Evolutionary conservation across 1,140 invertebrate species (phyloP).

Genomic region (Eurosta solidaginis): DNA sequence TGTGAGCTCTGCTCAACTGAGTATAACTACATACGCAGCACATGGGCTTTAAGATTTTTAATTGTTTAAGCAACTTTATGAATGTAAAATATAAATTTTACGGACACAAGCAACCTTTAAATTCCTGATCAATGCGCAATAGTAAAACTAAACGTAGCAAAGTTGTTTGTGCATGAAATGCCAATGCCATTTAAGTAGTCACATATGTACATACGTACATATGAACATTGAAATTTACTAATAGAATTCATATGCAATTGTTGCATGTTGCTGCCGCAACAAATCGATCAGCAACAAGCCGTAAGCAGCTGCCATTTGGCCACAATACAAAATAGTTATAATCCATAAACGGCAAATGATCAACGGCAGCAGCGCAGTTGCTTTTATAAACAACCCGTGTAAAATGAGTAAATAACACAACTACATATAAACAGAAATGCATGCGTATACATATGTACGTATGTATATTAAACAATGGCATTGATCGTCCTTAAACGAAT

Average conservation of each 20-base stretch:
- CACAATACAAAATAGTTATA: neutral
- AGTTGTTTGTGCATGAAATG: neutral
- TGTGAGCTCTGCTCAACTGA: no score
- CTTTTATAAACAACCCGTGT: neutral
- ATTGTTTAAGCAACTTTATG: neutral
- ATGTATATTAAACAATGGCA: neutral
- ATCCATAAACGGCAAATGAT: neutral
- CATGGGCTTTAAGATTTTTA: neutral
- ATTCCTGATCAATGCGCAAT: neutral
- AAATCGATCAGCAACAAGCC: slow-evolving; percentile 22
- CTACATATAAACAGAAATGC: neutral
- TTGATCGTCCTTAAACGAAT: neutral
- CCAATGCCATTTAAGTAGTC: neutral
- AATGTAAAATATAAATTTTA: neutral
- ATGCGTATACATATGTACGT: neutral
- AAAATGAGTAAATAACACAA: neutral
- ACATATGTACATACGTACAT: neutral
- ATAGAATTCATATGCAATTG: neutral
- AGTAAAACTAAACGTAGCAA: neutral
- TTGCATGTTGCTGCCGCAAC: slow-evolving; percentile 12
- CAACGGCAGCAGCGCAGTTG: neutral
- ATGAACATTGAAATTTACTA: neutral
- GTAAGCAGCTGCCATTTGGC: slow-evolving; percentile 8
- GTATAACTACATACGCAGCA: neutral
- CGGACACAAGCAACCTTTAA: neutral